phyloP scores from a whole-genome alignment of 1,140 invertebrate genomes.

The Temnothorax curvispinosus region DNA sequence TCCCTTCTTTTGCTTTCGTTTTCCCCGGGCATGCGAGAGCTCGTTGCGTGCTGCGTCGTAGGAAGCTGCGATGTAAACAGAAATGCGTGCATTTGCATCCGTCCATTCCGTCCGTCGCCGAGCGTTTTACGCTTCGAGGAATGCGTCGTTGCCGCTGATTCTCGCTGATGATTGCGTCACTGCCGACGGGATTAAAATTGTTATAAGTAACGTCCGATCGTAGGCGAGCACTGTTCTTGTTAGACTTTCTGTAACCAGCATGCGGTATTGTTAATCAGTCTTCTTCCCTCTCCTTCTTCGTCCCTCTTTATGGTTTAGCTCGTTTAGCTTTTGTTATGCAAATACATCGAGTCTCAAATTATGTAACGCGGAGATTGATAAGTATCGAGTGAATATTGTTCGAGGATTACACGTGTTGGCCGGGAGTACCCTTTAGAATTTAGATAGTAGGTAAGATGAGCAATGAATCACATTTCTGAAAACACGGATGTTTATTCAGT shows the following conservation, averaged over 20 bases:
- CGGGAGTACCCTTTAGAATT: background rate
- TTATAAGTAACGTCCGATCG: background rate
- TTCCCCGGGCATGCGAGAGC: background rate
- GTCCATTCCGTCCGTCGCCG: slow-evolving; percentile 1
- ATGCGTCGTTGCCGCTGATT: background rate
- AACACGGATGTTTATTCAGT: background rate
- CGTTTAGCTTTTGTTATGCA: background rate
- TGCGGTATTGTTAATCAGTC: slow-evolving; percentile 1
- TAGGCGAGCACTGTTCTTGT: background rate
- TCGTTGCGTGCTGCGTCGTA: slow-evolving; percentile 36
- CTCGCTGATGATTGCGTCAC: slow-evolving; percentile 15
- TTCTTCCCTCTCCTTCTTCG: background rate
- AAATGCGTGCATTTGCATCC: slow-evolving; percentile 39
- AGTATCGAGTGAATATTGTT: background rate
- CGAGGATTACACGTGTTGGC: background rate
- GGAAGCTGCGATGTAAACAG: slow-evolving; percentile 50
- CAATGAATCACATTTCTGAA: background rate
- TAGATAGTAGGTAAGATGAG: background rate
- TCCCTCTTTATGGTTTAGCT: background rate
- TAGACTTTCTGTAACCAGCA: background rate
- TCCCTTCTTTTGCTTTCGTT: slow-evolving; percentile 15
- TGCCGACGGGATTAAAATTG: slow-evolving; percentile 29
- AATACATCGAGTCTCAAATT: slow-evolving; percentile 19
- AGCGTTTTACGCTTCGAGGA: slow-evolving; percentile 13
- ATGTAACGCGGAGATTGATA: background rate